Percentiles rank a stretch among this genome's conserved stretches.
Evolutionary conservation across 2,888 invertebrate species (phyloP).

Genomic region (Bembecia ichneumoniformis): DNA sequence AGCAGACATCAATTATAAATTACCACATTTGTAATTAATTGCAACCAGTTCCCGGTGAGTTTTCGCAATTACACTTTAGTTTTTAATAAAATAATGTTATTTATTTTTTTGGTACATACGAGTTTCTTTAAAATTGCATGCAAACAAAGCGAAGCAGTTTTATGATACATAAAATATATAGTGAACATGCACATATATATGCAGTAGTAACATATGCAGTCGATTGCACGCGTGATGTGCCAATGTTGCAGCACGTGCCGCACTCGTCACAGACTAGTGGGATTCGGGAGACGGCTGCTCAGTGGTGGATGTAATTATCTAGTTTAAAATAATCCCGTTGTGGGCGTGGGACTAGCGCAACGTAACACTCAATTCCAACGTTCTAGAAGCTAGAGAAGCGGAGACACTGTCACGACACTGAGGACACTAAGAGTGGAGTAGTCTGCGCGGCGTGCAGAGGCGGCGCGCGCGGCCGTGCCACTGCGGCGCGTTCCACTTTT

Average conservation of each 20-base stretch:
- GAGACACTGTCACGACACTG: conserved; percentile 61
- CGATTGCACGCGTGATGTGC: conserved; percentile 34
- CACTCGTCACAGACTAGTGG: conserved; percentile 23
- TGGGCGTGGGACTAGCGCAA: conserved; percentile 68
- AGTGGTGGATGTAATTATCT: conserved; percentile 37
- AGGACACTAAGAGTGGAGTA: conserved; percentile 49
- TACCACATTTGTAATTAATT: conserved; percentile 24
- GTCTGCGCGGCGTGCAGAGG: conserved; percentile 56
- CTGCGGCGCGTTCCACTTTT: conserved; percentile 71
- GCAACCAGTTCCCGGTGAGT: conserved; percentile 20
- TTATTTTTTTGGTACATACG: background rate
- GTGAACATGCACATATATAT: conserved; percentile 2
- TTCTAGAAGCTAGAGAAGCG: conserved; percentile 60
- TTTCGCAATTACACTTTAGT: conserved; percentile 24
- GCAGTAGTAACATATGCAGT: conserved; percentile 8
- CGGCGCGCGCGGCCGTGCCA: conserved; percentile 65
- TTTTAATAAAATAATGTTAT: background rate
- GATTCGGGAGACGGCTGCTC: conserved; percentile 30
- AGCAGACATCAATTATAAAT: conserved; percentile 30
- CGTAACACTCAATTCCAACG: conserved; percentile 57
- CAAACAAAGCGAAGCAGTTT: conserved; percentile 16
- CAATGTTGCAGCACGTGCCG: conserved; percentile 33
- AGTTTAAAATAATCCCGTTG: conserved; percentile 64
- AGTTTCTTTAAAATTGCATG: conserved; percentile 11
- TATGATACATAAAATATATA: conserved; percentile 11